A percentile compares a stretch with the other conserved stretches of the same genome.
These are phyloP conservation scores for Tetramorium parvispinum DNA, from an alignment of 1,140 invertebrate genomes.

Conservation along the genomic window DNA sequence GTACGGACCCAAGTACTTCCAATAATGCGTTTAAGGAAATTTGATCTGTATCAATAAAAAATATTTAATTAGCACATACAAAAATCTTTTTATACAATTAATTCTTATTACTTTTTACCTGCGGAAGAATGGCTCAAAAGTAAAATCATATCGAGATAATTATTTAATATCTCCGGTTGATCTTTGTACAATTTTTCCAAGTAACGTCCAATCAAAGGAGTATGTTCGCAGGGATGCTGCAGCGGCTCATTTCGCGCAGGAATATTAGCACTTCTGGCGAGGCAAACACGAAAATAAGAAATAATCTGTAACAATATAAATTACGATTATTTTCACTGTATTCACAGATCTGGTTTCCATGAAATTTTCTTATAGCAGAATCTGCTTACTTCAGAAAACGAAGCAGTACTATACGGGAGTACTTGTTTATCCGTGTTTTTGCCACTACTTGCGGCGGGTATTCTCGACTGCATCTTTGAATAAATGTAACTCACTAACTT, in stretches of 20 bases:
- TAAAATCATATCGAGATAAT: conserved; percentile 89
- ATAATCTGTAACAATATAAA: conserved; percentile 88
- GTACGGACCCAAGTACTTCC: conserved; percentile 90
- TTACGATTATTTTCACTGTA: neutral
- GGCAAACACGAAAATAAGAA: conserved; percentile 91
- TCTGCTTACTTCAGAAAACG: conserved; percentile 85
- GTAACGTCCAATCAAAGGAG: conserved; percentile 88
- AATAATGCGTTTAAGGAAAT: conserved; percentile 90
- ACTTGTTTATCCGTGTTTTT: conserved; percentile 86
- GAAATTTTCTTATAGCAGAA: no score
- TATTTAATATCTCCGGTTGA: conserved; percentile 86
- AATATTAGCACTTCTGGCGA: conserved; percentile 87
- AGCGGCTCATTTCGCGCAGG: conserved; percentile 81
- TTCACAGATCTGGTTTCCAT: neutral
- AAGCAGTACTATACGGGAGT: conserved; percentile 86
- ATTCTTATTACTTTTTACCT: conserved; percentile 79
- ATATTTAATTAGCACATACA: neutral
- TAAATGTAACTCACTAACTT: conserved; percentile 88
- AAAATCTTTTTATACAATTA: neutral
- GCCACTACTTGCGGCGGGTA: conserved; percentile 85
- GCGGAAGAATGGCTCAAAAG: conserved; percentile 88
- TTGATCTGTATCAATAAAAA: conserved; percentile 82
- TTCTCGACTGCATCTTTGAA: conserved; percentile 88
- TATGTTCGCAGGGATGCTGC: conserved; percentile 88
- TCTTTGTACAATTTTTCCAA: conserved; percentile 84